Evolutionary conservation across 2,797 vertebrate species (phyloP), one percentile per base, ranked within the genome.

Genomic region (Luscinia luscinia): DNA sequence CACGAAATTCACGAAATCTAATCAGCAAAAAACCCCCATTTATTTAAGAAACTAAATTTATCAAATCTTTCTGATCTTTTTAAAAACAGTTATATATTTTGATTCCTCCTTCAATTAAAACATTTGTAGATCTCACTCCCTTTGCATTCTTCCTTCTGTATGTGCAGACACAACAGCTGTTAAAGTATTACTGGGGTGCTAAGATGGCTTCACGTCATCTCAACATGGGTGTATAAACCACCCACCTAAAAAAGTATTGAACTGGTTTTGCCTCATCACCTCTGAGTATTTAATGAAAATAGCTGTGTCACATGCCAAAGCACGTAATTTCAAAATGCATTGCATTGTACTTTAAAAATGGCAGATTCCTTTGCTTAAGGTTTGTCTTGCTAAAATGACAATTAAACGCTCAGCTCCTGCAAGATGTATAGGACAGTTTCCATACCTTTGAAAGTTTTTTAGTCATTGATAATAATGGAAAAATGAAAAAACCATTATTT

Each of bases 131-230:
- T 48, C 6, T 46, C 46, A 38, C 22, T 83, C 7, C 27, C 20
- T 77, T 62, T 67, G 9, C 38, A 36, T 9, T 45, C 24, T 21
- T 92, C 28, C 40, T 79, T 92, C 52, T 24, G 8, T 36, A 48
- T 0, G 0, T 36, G 51, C 40, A 81, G 59, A 68, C 5, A 69
- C 9, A 9, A 16, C 0, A 43, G 34, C 10, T 51, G 30, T 40
- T 82, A 40, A 62, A 84, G 11, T 28, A 91, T 21, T 3, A 9
- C 26, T 23, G 1, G 1, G 11, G 24, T 38, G 52, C 46, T 55
- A 36, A 83, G 28, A 69, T 2, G 73, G 18, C 24, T 43, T 69
- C 36, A 72, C 2, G 12, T 19, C 30, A 55, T 21, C 23, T 41
- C 75, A 52, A 22, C 9, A 28, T 2, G 22, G 52, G 9, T 61